Base-by-base conservation (phyloP, 2,113 vertebrate species). In the Pyxicephalus adspersus region DNA sequence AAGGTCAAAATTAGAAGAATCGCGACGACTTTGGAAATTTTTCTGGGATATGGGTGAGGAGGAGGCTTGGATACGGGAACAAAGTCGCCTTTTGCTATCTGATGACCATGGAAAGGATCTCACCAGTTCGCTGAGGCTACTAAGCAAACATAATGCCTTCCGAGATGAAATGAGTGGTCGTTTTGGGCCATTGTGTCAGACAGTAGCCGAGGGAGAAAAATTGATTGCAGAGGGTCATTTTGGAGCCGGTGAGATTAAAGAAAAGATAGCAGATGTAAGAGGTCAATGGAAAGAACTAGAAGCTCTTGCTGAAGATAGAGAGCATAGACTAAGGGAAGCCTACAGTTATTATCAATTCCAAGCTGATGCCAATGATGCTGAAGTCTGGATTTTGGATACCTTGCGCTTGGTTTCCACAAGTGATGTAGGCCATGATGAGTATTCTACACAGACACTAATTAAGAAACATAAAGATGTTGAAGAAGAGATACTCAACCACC, bases 11-110 rank as follows among this genome's bases (percentile, higher is more conserved):
- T 89, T 98, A 11, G 96, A 97, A 85, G 95, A 97, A 23, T 97
- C 96, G 0, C 92, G 93, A 0, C 91, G 95, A 6, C 90, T 97
- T 25, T 97, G 96, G 96, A 92, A 95, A 71, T 96, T 98, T 88
- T 87, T 97, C 83, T 97, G 96, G 96, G 96, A 98, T 85, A 84
- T 95, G 34, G 96, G 95, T 0, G 96, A 98, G 87, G 91, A 96
- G 17, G 93, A 95, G 64, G 94, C 95, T 23, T 98, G 96, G 96
- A 95, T 97, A 75, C 89, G 95, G 64, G 96, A 98, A 83, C 96
- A 97, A 87, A 95, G 95, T 85, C 94, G 95, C 87, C 94, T 98
- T 71, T 86, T 97, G 80, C 89, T 95, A 0, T 93, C 92, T 0
- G 94, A 93, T 0, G 96, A 98, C 58, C 92, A 92, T 0, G 96